These are phyloP conservation scores for Pseudocheirus occidentalis DNA, from an alignment of 2,797 vertebrate genomes.

Conservation along the genomic window DNA sequence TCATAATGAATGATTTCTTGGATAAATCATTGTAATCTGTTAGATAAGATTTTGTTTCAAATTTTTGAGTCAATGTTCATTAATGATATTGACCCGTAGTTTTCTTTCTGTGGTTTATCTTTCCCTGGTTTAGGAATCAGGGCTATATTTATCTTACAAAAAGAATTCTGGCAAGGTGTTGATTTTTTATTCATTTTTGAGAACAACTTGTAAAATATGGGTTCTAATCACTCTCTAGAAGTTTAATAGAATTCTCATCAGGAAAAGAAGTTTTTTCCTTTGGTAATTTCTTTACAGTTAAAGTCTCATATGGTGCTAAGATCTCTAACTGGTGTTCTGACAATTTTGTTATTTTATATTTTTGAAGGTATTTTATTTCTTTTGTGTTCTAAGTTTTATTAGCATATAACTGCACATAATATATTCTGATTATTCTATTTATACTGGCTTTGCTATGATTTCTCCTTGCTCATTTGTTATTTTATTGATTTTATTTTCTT, in stretches of 20 bases:
- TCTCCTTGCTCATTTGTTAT: background rate
- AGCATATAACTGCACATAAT: fast-evolving
- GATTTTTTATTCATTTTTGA: background rate
- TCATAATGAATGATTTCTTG: background rate
- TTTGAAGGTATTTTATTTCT: background rate
- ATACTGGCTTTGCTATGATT: background rate
- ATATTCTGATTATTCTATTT: background rate
- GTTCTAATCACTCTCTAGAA: constrained; percentile 12
- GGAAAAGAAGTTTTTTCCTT: constrained; percentile 14
- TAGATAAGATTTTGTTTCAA: background rate
- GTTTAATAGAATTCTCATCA: background rate
- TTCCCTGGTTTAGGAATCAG: background rate
- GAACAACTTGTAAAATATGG: constrained; percentile 1
- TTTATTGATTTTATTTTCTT: background rate
- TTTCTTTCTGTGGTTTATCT: background rate
- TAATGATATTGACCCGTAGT: background rate
- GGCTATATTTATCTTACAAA: background rate
- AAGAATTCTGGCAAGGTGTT: constrained; percentile 6
- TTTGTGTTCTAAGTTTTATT: background rate
- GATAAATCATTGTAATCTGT: background rate
- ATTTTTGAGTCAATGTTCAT: background rate
- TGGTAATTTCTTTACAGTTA: background rate
- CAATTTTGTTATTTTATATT: background rate
- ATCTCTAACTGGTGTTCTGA: background rate
- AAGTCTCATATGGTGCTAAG: no score